Evolutionary conservation across 2,888 invertebrate genomes (phyloP), one percentile per base, ranked within the genome.

Genomic region (Rhagophthalmus giganteus): DNA sequence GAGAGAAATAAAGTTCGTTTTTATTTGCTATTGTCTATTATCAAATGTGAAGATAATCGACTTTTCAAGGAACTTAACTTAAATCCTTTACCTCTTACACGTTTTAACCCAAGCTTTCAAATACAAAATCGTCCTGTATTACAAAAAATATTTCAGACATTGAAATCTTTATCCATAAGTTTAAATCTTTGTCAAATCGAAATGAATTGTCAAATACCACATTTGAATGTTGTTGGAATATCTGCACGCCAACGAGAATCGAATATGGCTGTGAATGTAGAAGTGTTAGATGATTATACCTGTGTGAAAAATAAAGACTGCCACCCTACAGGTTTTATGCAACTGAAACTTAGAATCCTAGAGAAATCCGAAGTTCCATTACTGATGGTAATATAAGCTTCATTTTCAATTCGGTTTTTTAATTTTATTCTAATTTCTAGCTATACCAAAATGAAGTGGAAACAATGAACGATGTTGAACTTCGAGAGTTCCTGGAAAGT

Each of bases 331-430:
- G 78, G 79, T 1, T 54, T 72, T 1, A 74, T 77, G 74, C 66
- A 71, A 8, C 60, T 77, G 25, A 78, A 79, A 61, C 55, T 76
- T 27, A 67, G 77, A 31, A 63, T 79, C 27, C 60, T 78, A 37
- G 63, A 74, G 34, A 58, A 63, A 34, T 58, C 65, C 25, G 69
- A 72, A 41, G 72, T 74, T 57, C 67, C 63, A 15, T 57, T 75
- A 9, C 60, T 77, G 42, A 55, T 68, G 56, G 76, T 77, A 68
- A 68, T 70, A 45, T 32, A 11, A 15, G 3, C 15, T 13, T 6
- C 3, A 32, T 6, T 13, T 3, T 14, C 2, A 13, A 15, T 14
- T 4, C 11, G 12, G 11, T 4, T 30, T 20, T 9, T 8, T 47
- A 11, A 25, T 35, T 42, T n/a, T 12, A 32, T 34, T 26, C 47